Percentiles rank a stretch among this genome's conserved stretches.
Evolutionary conservation across 2,888 invertebrate species (phyloP).

Genomic region (Synergus umbraculus): DNA sequence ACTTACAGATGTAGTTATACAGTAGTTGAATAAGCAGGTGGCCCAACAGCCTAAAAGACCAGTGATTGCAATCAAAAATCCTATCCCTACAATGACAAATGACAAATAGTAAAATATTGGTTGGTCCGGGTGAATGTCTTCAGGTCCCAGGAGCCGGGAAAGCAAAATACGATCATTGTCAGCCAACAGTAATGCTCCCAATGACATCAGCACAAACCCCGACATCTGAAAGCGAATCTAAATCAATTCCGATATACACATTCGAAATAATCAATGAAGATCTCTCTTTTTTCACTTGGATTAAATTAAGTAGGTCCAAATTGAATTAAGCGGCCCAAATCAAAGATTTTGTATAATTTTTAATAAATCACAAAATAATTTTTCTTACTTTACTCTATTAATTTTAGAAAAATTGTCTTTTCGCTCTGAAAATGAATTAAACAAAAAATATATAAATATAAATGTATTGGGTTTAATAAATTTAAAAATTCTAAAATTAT

Average conservation of each 20-base stretch:
- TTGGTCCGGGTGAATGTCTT: constrained; percentile 81
- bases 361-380: too few relatives aligned
- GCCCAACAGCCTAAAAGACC: constrained; percentile 91
- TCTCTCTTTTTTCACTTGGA: not conserved
- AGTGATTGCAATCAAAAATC: constrained; percentile 83
- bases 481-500: too few relatives aligned
- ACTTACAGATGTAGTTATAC: constrained; percentile 84
- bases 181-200: constrained; percentile 85
- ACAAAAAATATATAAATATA: too few relatives aligned
- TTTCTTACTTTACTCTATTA: too few relatives aligned
- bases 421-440: too few relatives aligned
- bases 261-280: not conserved
- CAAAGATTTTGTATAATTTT: too few relatives aligned
- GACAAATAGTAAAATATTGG: constrained; percentile 89
- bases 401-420: too few relatives aligned
- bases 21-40: constrained; percentile 86
- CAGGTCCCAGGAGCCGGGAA: constrained; percentile 84
- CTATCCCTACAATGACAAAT: constrained; percentile 84
- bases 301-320: too few relatives aligned
- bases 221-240: constrained; percentile 81
- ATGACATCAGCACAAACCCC: constrained; percentile 84
- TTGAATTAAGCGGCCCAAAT: too few relatives aligned
- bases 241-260: not conserved
- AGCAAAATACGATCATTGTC: constrained; percentile 86
- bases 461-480: too few relatives aligned